Evolutionary conservation across 2,797 vertebrate genomes (phyloP).

Genomic region (Bradypodion pumilum): DNA sequence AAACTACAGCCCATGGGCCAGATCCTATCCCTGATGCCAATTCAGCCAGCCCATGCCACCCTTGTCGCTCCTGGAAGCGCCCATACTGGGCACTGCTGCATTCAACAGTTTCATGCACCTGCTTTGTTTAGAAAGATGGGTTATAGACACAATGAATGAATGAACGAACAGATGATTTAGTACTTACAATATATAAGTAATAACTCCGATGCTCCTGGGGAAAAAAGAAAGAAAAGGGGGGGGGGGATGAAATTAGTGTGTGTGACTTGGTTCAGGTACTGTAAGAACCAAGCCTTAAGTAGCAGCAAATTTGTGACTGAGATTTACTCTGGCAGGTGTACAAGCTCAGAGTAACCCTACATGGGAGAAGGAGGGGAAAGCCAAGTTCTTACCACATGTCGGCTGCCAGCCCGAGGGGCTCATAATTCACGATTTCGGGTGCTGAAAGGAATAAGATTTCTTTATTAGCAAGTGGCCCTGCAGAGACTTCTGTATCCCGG

Average conservation of each 20-base stretch:
- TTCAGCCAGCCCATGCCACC: too few relatives aligned
- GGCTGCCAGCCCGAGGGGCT: constrained; percentile 90
- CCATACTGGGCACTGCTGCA: too few relatives aligned
- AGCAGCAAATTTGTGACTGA: too few relatives aligned
- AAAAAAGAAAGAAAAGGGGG: constrained; percentile 32
- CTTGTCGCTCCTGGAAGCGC: too few relatives aligned
- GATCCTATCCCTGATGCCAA: too few relatives aligned
- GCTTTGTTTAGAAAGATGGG: neutral
- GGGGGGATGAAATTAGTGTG: neutral
- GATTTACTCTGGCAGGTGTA: too few relatives aligned
- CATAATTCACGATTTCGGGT: constrained; percentile 98
- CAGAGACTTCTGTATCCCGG: too few relatives aligned
- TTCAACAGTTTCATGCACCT: too few relatives aligned
- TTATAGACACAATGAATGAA: neutral
- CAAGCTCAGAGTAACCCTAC: neutral
- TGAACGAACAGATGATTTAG: neutral
- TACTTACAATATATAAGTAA: constrained; percentile 99
- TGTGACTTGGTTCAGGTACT: too few relatives aligned
- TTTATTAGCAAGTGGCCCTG: too few relatives aligned
- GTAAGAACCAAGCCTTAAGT: too few relatives aligned
- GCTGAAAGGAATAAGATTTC: constrained; percentile 85
- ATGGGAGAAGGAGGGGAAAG: neutral
- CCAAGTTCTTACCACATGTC: constrained; percentile 92
- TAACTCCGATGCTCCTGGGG: constrained; percentile 98
- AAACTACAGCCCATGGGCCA: too few relatives aligned